A percentile compares a stretch with the other conserved stretches of the same genome.
These are phyloP conservation scores for Abrostola tripartita DNA, from an alignment of 2,888 invertebrate species.

Conservation along the genomic window DNA sequence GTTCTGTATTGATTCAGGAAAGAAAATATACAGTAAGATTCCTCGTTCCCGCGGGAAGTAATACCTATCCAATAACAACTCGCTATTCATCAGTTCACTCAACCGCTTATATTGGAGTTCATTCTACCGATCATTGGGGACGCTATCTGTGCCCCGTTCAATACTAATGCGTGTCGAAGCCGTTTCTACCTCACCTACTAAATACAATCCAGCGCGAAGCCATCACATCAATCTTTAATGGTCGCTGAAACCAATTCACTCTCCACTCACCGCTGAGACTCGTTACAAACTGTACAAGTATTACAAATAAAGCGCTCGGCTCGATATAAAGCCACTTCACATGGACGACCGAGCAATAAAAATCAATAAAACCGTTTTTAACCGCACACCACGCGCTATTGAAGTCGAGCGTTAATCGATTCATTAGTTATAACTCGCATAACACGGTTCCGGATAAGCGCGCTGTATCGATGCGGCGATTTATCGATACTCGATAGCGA, in stretches of 20 bases:
- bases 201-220: neutral
- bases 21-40: neutral
- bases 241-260: neutral
- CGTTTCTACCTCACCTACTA: neutral
- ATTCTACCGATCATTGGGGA: no score
- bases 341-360: conserved; percentile 1
- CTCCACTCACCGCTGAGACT: neutral
- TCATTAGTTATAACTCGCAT: conserved; percentile 27
- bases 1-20: neutral
- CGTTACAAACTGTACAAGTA: conserved; percentile 1
- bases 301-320: conserved; percentile 1
- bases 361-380: conserved; percentile 21
- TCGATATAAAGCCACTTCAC: neutral
- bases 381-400: conserved; percentile 18
- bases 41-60: neutral
- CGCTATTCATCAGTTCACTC: no score
- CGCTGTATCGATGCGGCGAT: conserved; percentile 2
- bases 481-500: conserved; percentile 16
- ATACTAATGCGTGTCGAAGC: neutral
- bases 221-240: neutral
- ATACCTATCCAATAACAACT: neutral
- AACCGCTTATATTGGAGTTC: no score
- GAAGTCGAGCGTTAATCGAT: conserved; percentile 33
- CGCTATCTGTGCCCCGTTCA: neutral
- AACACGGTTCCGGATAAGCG: neutral